Evolutionary conservation across 2,797 vertebrate genomes (phyloP), one percentile per base, ranked within the genome.

Genomic region (Mus spretus): DNA sequence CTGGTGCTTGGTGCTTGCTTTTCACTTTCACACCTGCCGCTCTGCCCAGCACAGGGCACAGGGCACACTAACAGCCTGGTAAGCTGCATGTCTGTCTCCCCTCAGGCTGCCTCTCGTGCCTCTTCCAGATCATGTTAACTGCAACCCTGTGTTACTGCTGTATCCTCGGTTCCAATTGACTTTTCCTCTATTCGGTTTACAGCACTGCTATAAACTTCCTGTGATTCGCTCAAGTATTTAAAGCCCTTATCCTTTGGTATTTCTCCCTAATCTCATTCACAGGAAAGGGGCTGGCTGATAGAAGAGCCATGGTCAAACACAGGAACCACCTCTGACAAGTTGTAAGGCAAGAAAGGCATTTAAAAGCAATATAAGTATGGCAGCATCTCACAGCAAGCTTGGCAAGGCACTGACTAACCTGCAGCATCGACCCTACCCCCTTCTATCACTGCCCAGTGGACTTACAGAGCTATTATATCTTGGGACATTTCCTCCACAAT

Each of bases 151-250:
- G 63, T 37, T 72, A 22, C 77, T 65, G 70, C 31, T 17, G 53
- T 82, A 59, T 37, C 12, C 26, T 31, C 15, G 22, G 2, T 19
- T 24, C 6, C 63, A 77, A 26, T 1, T 5, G 19, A 37, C 20
- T 75, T 87, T 96, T 59, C 61, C 83, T 91, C 17, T 80, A 17
- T 28, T 79, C 7, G 26, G 85, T 95, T 87, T 20, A 24, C 83
- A 61, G 28, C 63, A 77, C 3, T 81, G 31, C 20, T 86, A 65
- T 31, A 78, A 79, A 53, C 57, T 91, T 87, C 59, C 28, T 84
- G 37, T 65, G 7, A 77, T 81, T 93, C 28, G 44, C 3, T 93
- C 31, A 65, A 90, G 17, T 79, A 75, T 9, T 93, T 50, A 34
- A 3, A 65, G 65, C 57, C 37, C 15, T 47, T 37, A 22, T 11